These are phyloP conservation scores for Scaptomyza flava DNA, from an alignment of 2,888 invertebrate genomes.

Conservation along the genomic window DNA sequence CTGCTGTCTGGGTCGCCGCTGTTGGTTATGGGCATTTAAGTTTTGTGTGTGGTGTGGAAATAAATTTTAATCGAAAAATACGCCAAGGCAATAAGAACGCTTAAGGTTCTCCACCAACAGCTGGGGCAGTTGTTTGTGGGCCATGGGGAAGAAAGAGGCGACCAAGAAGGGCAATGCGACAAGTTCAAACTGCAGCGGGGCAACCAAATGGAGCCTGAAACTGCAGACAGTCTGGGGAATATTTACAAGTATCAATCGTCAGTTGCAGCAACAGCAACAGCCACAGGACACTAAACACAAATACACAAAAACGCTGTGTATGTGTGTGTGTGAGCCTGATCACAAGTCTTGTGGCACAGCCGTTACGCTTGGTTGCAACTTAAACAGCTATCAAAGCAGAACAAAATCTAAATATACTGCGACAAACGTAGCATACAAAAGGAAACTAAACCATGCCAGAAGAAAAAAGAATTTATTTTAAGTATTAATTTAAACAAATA, in stretches of 20 bases:
- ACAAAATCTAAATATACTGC: not conserved
- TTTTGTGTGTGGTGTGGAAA: slow-evolving; percentile 78
- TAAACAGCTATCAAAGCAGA: not conserved
- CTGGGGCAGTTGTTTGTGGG: not conserved
- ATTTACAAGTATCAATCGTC: slow-evolving; percentile 34
- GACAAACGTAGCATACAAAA: not conserved
- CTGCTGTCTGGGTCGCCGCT: slow-evolving; percentile 35
- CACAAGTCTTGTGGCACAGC: not conserved
- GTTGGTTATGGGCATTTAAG: slow-evolving; percentile 75
- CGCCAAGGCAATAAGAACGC: slow-evolving; percentile 64
- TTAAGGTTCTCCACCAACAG: slow-evolving; percentile 8
- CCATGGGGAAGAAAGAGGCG: not conserved
- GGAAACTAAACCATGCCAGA: too few species aligned
- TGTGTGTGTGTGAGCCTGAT: slow-evolving; percentile 1
- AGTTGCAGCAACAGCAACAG: not conserved
- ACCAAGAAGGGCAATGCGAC: slow-evolving; percentile 35
- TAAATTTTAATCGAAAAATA: slow-evolving; percentile 79
- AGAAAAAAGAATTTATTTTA: too few species aligned
- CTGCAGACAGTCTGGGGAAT: slow-evolving; percentile 35
- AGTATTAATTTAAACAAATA: too few species aligned
- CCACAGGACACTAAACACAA: slow-evolving; percentile 10
- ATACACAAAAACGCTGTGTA: not conserved
- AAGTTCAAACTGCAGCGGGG: slow-evolving; percentile 17
- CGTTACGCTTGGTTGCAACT: slow-evolving; percentile 2
- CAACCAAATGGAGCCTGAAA: slow-evolving; percentile 40